Percentiles rank a stretch among this genome's conserved stretches.
These are phyloP conservation scores for Cassiopea xamachana DNA, from an alignment of 30 jellyfish, hydroid and myxozoan genomes.

Conservation along the genomic window DNA sequence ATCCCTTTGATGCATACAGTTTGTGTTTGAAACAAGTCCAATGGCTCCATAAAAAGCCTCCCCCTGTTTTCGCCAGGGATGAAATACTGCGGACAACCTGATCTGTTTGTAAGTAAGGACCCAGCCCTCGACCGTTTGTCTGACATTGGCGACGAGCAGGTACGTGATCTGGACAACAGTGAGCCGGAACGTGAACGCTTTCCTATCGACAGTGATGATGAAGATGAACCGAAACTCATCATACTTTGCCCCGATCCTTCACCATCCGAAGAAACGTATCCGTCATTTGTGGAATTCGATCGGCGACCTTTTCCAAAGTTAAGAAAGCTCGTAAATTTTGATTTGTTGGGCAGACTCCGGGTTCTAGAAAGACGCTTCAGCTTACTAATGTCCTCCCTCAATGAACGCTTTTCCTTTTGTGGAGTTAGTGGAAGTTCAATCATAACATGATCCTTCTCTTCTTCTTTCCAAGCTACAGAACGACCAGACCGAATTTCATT, in stretches of 20 bases:
- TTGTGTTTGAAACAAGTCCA: conserved; percentile 58
- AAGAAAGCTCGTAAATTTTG: conserved; percentile 32
- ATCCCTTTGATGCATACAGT: conserved; percentile 83
- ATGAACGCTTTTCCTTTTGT: conserved; percentile 1
- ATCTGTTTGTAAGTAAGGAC: conserved; percentile 42
- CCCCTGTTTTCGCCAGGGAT: conserved; percentile 85
- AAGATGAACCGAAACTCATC: conserved; percentile 64
- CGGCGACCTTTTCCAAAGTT: conserved; percentile 14
- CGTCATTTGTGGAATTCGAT: conserved; percentile 1
- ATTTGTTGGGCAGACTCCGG: conserved; percentile 55
- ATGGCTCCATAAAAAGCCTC: conserved; percentile 52
- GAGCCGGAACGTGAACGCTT: conserved; percentile 64
- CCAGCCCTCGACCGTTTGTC: conserved; percentile 68
- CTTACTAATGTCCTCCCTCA: neutral
- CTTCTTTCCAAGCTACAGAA: conserved; percentile 44
- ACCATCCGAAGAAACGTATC: conserved; percentile 27
- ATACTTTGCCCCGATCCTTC: conserved; percentile 75
- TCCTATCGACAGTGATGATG: conserved; percentile 49
- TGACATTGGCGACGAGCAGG: conserved; percentile 67
- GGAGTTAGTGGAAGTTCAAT: conserved; percentile 35
- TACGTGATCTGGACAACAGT: conserved; percentile 44
- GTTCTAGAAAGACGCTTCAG: conserved; percentile 18
- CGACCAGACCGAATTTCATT: neutral
- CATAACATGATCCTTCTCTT: conserved; percentile 52
- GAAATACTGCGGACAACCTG: conserved; percentile 81